Percentiles rank a stretch among this genome's conserved stretches.
Evolutionary conservation across 2,888 invertebrate species (phyloP).

Genomic region (Dicyrtoma fusca): DNA sequence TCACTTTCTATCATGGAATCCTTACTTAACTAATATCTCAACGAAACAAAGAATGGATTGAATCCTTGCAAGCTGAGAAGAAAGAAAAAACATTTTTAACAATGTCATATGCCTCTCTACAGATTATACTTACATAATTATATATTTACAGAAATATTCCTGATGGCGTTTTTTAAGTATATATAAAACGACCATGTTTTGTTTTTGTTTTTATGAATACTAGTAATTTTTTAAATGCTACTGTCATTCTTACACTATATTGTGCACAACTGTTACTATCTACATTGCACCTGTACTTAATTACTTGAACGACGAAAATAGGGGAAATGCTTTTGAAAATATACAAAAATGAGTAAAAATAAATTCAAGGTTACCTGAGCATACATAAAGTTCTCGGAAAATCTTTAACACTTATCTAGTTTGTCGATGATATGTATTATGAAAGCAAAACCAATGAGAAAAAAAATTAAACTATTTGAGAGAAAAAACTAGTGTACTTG

Average conservation of each 20-base stretch:
- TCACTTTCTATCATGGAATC: no score
- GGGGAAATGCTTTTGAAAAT: no score
- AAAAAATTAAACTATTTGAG: background rate
- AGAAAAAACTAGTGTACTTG: slow-evolving; percentile 25
- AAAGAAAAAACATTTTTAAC: no score
- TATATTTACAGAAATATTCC: background rate
- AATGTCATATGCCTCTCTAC: background rate
- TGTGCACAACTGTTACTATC: background rate
- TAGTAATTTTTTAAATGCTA: background rate
- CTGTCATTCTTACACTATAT: background rate
- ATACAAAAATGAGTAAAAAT: background rate
- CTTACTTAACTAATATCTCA: no score
- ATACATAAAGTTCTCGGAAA: background rate
- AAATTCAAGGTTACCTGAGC: slow-evolving; percentile 5
- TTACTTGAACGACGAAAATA: no score
- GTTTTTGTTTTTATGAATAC: background rate
- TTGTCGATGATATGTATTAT: background rate
- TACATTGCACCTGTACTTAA: no score
- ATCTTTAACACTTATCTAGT: background rate
- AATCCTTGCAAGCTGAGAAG: no score
- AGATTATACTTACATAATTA: background rate
- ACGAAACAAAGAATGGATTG: no score
- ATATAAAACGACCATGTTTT: background rate
- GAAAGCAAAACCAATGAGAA: background rate
- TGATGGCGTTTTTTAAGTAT: background rate